Percentiles rank a stretch among this genome's conserved stretches.
Evolutionary conservation across 2,797 vertebrate species (phyloP).

Genomic region (Sebastolobus altivelis): DNA sequence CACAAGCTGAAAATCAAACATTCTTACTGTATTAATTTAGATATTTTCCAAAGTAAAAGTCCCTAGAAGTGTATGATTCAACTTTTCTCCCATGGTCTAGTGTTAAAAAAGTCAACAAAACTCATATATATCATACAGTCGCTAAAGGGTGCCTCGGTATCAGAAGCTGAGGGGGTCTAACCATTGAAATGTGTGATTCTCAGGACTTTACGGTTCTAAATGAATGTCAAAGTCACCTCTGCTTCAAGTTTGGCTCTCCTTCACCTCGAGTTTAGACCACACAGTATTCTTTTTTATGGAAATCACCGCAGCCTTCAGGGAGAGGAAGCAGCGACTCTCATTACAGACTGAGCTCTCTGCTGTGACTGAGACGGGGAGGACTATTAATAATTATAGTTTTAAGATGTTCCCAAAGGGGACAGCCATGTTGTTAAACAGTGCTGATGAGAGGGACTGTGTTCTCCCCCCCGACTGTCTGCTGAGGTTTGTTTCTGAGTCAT

Average conservation of each 20-base stretch:
- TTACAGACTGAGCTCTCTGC: slow-evolving; percentile 32
- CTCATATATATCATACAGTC: too few relatives aligned
- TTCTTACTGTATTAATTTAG: too few relatives aligned
- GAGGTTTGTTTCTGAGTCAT: slow-evolving; percentile 8
- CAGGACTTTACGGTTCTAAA: not conserved
- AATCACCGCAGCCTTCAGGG: not conserved
- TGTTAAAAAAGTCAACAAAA: too few relatives aligned
- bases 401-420: slow-evolving; percentile 38
- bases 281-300: not conserved
- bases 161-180: too few relatives aligned
- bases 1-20: too few relatives aligned
- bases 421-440: slow-evolving; percentile 42
- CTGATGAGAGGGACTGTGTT: slow-evolving; percentile 14
- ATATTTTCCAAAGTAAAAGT: too few relatives aligned
- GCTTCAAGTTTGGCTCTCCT: not conserved
- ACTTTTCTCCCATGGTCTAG: too few relatives aligned
- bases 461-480: slow-evolving; percentile 1
- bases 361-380: slow-evolving; percentile 30
- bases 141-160: too few relatives aligned
- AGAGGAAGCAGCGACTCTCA: slow-evolving; percentile 9
- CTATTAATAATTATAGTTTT: slow-evolving; percentile 57
- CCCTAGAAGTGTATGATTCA: too few relatives aligned
- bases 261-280: not conserved
- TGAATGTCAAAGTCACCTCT: slow-evolving; percentile 5
- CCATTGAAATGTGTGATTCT: not conserved